phyloP scores from a whole-genome alignment of 1,140 invertebrate genomes.

The Saccostrea glomerata region DNA sequence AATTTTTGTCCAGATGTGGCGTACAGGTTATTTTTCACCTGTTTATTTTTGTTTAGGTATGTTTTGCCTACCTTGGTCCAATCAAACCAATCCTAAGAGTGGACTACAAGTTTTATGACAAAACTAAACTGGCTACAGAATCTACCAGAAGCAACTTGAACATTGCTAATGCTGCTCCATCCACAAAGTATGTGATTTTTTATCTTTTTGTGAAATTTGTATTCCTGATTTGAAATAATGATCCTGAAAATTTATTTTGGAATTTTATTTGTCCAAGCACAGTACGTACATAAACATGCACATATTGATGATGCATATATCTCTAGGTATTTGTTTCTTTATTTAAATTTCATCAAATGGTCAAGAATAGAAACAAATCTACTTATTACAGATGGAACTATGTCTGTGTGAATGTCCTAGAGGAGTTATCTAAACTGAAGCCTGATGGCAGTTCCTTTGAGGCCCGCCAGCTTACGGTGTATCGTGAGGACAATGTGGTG shows the following conservation, averaged over 20 bases:
- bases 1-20: neutral
- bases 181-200: neutral
- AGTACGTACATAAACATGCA: no score
- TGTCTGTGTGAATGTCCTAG: conserved; percentile 60
- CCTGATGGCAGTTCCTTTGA: conserved; percentile 21
- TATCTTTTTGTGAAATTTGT: neutral
- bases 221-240: no score
- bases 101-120: conserved; percentile 10
- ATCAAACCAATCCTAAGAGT: conserved; percentile 34
- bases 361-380: neutral
- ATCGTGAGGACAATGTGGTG: neutral
- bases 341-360: no score
- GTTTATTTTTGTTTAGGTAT: conserved; percentile 55
- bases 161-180: neutral
- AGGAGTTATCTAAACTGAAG: neutral
- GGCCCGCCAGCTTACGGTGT: neutral
- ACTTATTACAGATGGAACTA: conserved; percentile 49
- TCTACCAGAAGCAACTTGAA: neutral
- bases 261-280: no score
- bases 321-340: no score
- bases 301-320: no score
- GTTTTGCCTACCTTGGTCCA: conserved; percentile 60
- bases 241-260: no score
- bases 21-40: neutral
- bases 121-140: neutral